Percentiles rank a stretch among this genome's conserved stretches.
These are phyloP conservation scores for Sabatieria punctata DNA, from an alignment of 2,888 invertebrate genomes.

Conservation along the genomic window DNA sequence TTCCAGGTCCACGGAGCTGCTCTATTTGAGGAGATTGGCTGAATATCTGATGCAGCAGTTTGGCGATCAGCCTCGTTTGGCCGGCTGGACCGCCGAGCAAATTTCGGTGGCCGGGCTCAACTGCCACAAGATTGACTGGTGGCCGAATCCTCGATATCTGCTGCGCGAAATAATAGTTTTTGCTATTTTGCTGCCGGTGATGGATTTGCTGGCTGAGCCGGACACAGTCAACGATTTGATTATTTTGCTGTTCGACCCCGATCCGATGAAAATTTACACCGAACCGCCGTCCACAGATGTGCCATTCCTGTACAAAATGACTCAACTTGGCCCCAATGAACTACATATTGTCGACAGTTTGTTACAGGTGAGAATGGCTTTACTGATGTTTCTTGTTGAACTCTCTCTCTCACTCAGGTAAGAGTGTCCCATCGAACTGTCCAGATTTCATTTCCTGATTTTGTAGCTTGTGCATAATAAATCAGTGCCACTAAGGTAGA, in stretches of 20 bases:
- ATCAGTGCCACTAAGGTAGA: too few species aligned
- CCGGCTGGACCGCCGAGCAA: constrained; percentile 19
- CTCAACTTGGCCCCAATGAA: not conserved
- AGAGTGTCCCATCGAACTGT: too few species aligned
- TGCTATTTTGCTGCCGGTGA: constrained; percentile 19
- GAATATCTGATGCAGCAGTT: constrained; percentile 21
- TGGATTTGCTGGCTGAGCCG: constrained; percentile 25
- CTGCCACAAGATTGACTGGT: constrained; percentile 1
- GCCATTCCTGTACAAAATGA: not conserved
- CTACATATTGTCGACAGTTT: constrained; percentile 3
- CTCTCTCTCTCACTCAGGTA: not conserved
- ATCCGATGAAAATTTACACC: not conserved
- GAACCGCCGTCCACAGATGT: not conserved
- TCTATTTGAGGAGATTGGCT: constrained; percentile 12
- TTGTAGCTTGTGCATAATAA: too few species aligned
- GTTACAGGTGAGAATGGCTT: not conserved
- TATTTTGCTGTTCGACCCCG: constrained; percentile 15
- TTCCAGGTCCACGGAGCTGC: not conserved
- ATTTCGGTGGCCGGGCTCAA: not conserved
- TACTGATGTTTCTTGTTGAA: not conserved
- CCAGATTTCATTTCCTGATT: too few species aligned
- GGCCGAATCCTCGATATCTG: not conserved
- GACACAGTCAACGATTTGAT: constrained; percentile 25
- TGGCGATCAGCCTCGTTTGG: constrained; percentile 20
- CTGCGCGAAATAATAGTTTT: constrained; percentile 23